phyloP scores from a whole-genome alignment of 2,797 vertebrate species.

The Pagetopsis macropterus region DNA sequence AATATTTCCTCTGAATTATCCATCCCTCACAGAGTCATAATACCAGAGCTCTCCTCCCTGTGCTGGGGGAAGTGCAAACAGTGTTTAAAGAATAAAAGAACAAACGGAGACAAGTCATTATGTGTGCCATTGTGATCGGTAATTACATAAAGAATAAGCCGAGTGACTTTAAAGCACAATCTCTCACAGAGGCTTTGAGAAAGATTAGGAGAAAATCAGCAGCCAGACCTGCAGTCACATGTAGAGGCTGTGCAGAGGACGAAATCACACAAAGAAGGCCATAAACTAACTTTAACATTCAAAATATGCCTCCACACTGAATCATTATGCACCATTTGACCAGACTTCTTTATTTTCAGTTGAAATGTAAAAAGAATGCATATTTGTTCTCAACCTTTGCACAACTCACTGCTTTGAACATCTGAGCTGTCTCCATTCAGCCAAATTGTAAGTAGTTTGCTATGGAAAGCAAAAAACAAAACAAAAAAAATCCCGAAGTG shows the following conservation, averaged over 20 bases:
- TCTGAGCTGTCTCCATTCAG: constrained; percentile 84
- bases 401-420: constrained; percentile 87
- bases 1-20: constrained; percentile 13
- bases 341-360: constrained; percentile 66
- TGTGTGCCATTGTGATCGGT: constrained; percentile 53
- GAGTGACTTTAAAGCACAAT: constrained; percentile 68
- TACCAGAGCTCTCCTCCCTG: constrained; percentile 24
- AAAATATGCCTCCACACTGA: constrained; percentile 2
- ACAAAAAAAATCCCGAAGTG: constrained; percentile 18
- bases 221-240: constrained; percentile 25
- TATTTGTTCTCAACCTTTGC: constrained; percentile 81
- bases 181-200: constrained; percentile 41
- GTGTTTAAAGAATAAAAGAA: constrained; percentile 39
- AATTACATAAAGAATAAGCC: constrained; percentile 52
- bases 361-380: constrained; percentile 77
- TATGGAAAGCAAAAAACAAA: constrained; percentile 41
- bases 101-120: constrained; percentile 46
- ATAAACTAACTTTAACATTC: constrained; percentile 3
- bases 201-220: constrained; percentile 27
- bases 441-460: constrained; percentile 84
- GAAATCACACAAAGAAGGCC: not conserved
- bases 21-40: not conserved
- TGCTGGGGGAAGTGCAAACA: constrained; percentile 30
- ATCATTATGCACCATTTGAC: constrained; percentile 8
- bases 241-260: constrained; percentile 5